Conservation (phyloP, 2,113 vertebrate species). For the Hyaena hyaena region DNA sequence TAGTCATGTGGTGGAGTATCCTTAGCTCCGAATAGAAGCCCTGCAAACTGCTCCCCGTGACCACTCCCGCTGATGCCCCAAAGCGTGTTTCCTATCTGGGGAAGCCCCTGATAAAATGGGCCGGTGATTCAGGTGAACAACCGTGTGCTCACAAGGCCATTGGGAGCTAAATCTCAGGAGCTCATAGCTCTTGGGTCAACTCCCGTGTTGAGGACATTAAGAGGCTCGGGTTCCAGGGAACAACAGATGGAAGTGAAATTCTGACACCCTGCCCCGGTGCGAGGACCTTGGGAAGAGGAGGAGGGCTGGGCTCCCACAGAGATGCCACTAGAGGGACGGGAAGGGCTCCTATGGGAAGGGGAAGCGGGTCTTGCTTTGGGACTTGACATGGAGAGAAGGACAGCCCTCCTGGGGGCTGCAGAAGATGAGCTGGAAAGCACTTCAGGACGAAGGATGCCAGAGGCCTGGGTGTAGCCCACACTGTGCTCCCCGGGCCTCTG, state of each 20-base stretch:
- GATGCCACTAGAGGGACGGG: fast-evolving
- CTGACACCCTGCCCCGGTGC: background rate
- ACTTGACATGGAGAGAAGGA: background rate
- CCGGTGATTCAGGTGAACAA: background rate
- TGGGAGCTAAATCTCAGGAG: background rate
- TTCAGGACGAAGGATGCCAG: background rate
- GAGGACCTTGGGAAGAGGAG: background rate
- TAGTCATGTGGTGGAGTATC: background rate
- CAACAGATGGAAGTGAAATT: background rate
- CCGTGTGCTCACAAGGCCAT: too few relatives aligned
- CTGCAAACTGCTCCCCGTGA: fast-evolving
- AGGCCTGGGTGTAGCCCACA: too few relatives aligned
- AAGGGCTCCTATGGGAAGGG: too few relatives aligned
- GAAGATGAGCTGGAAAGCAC: background rate
- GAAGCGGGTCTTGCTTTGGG: background rate
- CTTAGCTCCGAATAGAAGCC: background rate
- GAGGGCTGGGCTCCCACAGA: background rate
- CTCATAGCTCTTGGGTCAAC: background rate
- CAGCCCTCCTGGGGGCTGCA: background rate
- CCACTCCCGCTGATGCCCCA: background rate
- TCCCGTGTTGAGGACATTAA: background rate
- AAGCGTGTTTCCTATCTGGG: background rate
- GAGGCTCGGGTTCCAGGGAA: background rate
- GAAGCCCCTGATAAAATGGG: background rate
- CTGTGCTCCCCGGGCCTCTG: background rate